A percentile compares a stretch with the other conserved stretches of the same genome.
These are phyloP conservation scores for Australoheros scitulus DNA, from an alignment of 2,113 vertebrate genomes.

Conservation along the genomic window DNA sequence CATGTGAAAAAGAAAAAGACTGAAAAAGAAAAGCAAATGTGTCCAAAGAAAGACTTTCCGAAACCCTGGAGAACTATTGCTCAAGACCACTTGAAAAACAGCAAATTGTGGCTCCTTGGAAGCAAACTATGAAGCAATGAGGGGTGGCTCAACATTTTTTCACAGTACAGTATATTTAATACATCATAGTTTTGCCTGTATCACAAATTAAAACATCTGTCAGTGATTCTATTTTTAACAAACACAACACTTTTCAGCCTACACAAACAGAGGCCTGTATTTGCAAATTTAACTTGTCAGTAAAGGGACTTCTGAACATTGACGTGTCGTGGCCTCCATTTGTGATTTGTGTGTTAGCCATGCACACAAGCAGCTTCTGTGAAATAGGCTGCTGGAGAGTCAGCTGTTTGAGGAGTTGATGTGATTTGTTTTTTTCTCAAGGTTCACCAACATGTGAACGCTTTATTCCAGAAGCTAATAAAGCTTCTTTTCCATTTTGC, in stretches of 20 bases:
- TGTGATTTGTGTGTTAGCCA: background rate
- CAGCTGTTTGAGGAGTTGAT: background rate
- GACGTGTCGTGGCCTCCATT: background rate
- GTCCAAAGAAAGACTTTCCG: background rate
- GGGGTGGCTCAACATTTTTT: background rate
- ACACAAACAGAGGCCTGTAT: background rate
- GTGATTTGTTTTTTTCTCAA: slow-evolving; percentile 18
- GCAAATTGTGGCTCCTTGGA: background rate
- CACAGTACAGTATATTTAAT: background rate
- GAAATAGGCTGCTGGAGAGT: background rate
- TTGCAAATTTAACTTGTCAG: background rate
- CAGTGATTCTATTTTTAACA: background rate
- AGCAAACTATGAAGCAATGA: background rate
- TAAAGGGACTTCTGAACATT: background rate
- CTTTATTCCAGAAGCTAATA: background rate
- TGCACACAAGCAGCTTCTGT: background rate
- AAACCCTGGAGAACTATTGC: background rate
- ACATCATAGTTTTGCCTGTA: background rate
- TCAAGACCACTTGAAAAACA: background rate
- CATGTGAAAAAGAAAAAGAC: background rate
- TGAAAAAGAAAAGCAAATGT: background rate
- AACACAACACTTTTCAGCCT: background rate
- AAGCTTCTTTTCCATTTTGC: background rate
- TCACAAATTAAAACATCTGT: background rate
- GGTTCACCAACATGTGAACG: background rate